Evolutionary conservation across 2,888 invertebrate species (phyloP), one percentile per base, ranked within the genome.

Genomic region (Sericinus montela): DNA sequence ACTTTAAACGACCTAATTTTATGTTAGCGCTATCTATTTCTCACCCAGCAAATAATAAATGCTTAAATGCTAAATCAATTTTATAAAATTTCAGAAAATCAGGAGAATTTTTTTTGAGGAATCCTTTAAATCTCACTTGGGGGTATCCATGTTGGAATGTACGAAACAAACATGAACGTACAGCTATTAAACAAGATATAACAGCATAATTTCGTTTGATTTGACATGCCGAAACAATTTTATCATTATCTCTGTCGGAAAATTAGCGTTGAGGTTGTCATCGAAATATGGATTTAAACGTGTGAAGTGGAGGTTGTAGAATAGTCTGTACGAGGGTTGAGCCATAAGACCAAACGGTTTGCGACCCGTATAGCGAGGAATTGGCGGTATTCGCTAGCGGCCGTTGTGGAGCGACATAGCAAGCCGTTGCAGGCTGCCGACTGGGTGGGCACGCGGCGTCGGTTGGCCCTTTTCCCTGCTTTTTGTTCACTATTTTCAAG

Each of bases 181-280:
- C 77, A 67, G 73, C 81, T 78, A 81, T 86, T 84, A 82, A 86
- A 85, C 82, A 83, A 86, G 82, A 84, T 86, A 84, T 87, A 86
- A 88, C 86, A 85, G 85, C 82, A 88, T 88, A 84, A 87, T 88
- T 87, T 86, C 77, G 80, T 88, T 84, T 87, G 85, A 86, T 87
- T 85, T 83, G 82, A 87, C 83, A 88, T 84, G 80, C 88, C 88
- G 85, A 85, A 87, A 85, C 85, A 85, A 87, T 87, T 87, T 86
- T 83, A 88, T 85, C 82, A 88, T 86, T 87, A 88, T 79, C 76
- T 81, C 77, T 52, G 72, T 68, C 55, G 66, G 77, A 75, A 84
- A 87, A 83, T 83, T 80, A 76, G 72, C 59, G 51, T 36, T 37
- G 36, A 44, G 9, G 8, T 15, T 25, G 36, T 9, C 58, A 58